phyloP scores from a whole-genome alignment of 2,888 invertebrate genomes.

The Zygogramma bicolorata region DNA sequence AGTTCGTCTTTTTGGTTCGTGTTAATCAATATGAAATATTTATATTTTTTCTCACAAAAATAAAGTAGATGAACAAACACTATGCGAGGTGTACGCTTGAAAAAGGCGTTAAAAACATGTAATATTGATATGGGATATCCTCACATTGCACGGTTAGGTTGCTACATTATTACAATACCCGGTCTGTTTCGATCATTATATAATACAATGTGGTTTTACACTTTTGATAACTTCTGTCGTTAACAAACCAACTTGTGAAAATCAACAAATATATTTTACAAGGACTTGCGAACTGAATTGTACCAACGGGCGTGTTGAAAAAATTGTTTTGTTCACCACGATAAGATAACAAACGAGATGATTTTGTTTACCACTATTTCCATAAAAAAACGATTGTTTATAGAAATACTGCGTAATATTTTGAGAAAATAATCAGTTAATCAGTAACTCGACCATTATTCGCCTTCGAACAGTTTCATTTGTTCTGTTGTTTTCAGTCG shows the following conservation, averaged over 20 bases:
- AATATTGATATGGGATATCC: no score
- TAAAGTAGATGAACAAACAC: no score
- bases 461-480: not conserved
- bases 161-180: no score
- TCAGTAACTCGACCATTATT: no score
- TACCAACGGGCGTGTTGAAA: not conserved
- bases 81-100: no score
- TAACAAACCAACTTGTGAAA: not conserved
- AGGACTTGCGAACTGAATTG: not conserved
- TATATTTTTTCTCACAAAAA: no score
- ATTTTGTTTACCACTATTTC: not conserved
- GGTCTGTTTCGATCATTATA: no score
- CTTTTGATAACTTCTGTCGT: not conserved
- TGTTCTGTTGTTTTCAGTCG: no score
- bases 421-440: not conserved
- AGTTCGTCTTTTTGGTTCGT: no score
- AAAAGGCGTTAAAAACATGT: no score
- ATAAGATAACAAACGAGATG: not conserved
- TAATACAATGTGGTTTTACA: not conserved
- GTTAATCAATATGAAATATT: no score
- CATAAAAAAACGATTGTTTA: not conserved
- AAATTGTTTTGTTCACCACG: slow-evolving; percentile 1
- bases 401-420: not conserved
- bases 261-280: not conserved
- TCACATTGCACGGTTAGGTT: no score